Evolutionary conservation across 1,140 invertebrate species (phyloP).

Genomic region (Theocolax elegans): DNA sequence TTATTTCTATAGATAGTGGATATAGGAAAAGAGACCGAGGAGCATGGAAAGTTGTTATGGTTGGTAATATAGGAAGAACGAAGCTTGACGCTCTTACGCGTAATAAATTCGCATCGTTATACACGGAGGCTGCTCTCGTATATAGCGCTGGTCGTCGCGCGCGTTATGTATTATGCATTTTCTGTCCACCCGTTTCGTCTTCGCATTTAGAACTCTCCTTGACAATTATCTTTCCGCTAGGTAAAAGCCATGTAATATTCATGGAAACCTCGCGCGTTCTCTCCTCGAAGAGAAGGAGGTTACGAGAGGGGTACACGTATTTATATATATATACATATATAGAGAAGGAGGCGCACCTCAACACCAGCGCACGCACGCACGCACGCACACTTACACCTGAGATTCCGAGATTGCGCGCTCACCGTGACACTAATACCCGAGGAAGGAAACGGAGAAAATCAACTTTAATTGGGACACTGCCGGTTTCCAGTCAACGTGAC

Average conservation of each 20-base stretch:
- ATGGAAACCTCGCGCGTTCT: conserved; percentile 45
- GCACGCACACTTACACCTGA: no score
- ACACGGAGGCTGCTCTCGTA: not conserved
- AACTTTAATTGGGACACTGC: conserved; percentile 62
- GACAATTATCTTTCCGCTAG: conserved; percentile 68
- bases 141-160: not conserved
- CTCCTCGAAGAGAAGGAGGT: not conserved
- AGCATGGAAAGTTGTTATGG: no score
- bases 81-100: conserved; percentile 13
- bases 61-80: conserved; percentile 9
- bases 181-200: conserved; percentile 59
- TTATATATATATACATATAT: no score
- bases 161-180: conserved; percentile 62
- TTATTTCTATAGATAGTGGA: no score
- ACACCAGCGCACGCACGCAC: no score
- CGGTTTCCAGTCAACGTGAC: conserved; percentile 38
- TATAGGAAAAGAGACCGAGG: no score
- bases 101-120: conserved; percentile 20
- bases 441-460: conserved; percentile 65
- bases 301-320: no score
- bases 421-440: conserved; percentile 66
- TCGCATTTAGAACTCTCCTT: conserved; percentile 65
- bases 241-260: conserved; percentile 68
- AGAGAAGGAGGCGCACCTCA: no score
- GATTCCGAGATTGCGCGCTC: conserved; percentile 66